Percentiles rank a stretch among this genome's conserved stretches.
Evolutionary conservation across 2,888 invertebrate species (phyloP).

Genomic region (Latheticus oryzae): DNA sequence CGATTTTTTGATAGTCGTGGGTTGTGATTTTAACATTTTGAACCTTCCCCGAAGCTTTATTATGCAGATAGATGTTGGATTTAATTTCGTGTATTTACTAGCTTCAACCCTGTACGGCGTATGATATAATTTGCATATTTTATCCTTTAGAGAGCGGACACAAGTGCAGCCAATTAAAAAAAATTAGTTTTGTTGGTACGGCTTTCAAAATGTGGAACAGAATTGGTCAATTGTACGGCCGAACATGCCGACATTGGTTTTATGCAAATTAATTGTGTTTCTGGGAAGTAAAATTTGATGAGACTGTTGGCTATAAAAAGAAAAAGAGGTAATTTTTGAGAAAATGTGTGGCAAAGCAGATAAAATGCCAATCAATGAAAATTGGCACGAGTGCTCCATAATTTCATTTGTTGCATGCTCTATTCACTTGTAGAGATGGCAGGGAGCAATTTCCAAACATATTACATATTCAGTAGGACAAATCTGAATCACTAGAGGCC

Average conservation of each 20-base stretch:
- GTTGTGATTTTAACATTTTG: slow-evolving; percentile 22
- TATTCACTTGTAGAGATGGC: slow-evolving; percentile 22
- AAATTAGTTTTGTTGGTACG: slow-evolving; percentile 45
- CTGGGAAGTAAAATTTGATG: slow-evolving; percentile 26
- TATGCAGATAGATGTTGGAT: slow-evolving; percentile 24
- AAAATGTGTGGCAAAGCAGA: too few relatives aligned
- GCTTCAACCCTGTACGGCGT: slow-evolving; percentile 43
- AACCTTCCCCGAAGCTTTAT: slow-evolving; percentile 19
- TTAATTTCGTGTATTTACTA: slow-evolving; percentile 27
- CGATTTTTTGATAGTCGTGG: neutral
- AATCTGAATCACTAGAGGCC: slow-evolving; percentile 45
- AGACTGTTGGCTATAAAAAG: too few relatives aligned
- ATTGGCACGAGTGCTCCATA: slow-evolving; percentile 33
- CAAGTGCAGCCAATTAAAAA: slow-evolving; percentile 49
- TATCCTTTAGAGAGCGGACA: slow-evolving; percentile 44
- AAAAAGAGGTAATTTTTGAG: too few relatives aligned
- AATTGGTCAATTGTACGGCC: slow-evolving; percentile 47
- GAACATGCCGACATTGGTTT: slow-evolving; percentile 38
- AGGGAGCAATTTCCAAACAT: slow-evolving; percentile 41
- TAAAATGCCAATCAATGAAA: slow-evolving; percentile 25
- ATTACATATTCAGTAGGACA: slow-evolving; percentile 48
- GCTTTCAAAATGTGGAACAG: slow-evolving; percentile 8
- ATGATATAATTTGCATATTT: slow-evolving; percentile 51
- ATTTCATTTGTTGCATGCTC: slow-evolving; percentile 36
- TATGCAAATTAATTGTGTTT: slow-evolving; percentile 45